A percentile compares a stretch with the other conserved stretches of the same genome.
These are phyloP conservation scores for Lamellibrachia luymesi DNA, from an alignment of 1,140 invertebrate species.

Conservation along the genomic window DNA sequence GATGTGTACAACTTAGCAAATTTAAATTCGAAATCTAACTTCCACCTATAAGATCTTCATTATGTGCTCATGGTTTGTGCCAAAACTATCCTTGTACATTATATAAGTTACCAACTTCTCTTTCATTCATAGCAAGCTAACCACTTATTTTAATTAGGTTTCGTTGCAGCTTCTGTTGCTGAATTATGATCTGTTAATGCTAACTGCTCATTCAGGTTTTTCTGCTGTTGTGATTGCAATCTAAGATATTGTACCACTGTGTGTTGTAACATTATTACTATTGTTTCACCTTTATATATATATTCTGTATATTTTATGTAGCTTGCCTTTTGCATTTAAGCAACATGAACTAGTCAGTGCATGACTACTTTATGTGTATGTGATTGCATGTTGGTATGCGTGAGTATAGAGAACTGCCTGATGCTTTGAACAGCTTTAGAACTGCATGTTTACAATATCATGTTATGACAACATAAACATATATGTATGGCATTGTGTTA, in stretches of 20 bases:
- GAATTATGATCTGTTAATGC: background rate
- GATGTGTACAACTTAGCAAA: background rate
- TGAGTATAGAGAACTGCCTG: too few relatives aligned
- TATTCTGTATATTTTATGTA: background rate
- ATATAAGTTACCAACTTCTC: background rate
- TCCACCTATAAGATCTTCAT: background rate
- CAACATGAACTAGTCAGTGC: background rate
- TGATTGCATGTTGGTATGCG: background rate
- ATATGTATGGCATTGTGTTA: background rate
- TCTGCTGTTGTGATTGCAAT: background rate
- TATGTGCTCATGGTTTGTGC: background rate
- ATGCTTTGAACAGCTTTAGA: too few relatives aligned
- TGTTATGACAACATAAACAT: too few relatives aligned
- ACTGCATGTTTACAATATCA: too few relatives aligned
- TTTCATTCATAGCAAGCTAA: background rate
- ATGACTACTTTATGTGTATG: background rate
- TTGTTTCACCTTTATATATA: background rate
- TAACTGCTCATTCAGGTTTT: background rate
- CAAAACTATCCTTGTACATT: background rate
- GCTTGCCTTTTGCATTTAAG: background rate
- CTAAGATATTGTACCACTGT: background rate
- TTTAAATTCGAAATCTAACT: background rate
- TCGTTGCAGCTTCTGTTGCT: background rate
- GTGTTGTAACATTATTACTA: background rate
- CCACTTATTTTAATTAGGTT: background rate